These are phyloP conservation scores for Diarsia mendica DNA, from an alignment of 2,888 invertebrate genomes.

Conservation along the genomic window DNA sequence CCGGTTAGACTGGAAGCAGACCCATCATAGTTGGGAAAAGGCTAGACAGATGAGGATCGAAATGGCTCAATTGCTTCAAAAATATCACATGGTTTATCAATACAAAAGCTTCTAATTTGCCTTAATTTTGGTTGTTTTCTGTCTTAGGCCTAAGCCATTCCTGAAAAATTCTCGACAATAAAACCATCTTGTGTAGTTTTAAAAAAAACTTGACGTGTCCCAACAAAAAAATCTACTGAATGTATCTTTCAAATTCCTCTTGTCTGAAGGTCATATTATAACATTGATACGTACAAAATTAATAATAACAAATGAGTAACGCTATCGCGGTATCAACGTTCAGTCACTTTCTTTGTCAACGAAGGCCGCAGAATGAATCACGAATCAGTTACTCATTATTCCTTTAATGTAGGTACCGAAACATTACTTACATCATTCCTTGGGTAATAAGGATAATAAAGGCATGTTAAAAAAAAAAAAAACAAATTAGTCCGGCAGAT, in stretches of 20 bases:
- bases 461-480: too few species aligned
- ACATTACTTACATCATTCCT: background rate
- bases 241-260: background rate
- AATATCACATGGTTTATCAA: too few species aligned
- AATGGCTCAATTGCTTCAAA: too few species aligned
- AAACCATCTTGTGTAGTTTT: background rate
- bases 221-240: too few species aligned
- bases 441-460: background rate
- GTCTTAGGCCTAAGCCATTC: too few species aligned
- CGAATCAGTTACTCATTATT: conserved; percentile 27
- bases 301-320: conserved; percentile 38
- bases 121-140: too few species aligned
- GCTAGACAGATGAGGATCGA: too few species aligned
- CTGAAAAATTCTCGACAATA: background rate
- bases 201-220: too few species aligned
- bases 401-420: background rate
- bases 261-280: background rate
- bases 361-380: conserved; percentile 51
- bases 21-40: too few species aligned
- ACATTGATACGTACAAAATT: background rate
- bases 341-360: conserved; percentile 59
- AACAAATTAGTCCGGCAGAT: too few species aligned
- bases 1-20: too few species aligned
- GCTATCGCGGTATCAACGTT: conserved; percentile 2
- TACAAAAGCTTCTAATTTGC: too few species aligned